Evolutionary conservation across 2,113 vertebrate genomes (phyloP), one percentile per base, ranked within the genome.

Genomic region (Planiliza haematocheilus): DNA sequence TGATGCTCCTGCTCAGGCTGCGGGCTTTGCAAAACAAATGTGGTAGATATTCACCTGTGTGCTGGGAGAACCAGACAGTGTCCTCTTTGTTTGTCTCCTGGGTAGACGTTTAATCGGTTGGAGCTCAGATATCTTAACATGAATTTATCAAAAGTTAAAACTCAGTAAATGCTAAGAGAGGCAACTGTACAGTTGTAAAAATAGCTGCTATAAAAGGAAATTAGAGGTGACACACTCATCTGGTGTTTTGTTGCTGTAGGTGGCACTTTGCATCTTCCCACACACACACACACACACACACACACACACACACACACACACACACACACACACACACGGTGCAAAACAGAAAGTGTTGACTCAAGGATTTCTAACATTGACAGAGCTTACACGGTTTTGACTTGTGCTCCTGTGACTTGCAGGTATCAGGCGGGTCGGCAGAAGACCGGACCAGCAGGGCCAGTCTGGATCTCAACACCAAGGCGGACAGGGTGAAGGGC

Each of bases 351-450:
- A 41, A 38, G 24, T 30, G 51, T 34, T 53, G 16, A 18, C 36
- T 14, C 7, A 7, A 10, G 4, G 7, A 14, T 24, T 41, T 41
- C 11, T 45, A 14, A 16, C 11, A 14, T 13, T 4, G 13, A 14
- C 16, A 30, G 21, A 34, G 20, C 10, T 12, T 7, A 14, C 38
- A 30, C 36, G 12, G 10, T 18, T 52, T 16, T 53, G 38, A 13
- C 18, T 10, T 61, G 12, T 57, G 8, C 10, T 67, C 16, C 7
- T 65, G 59, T 55, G 41, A 10, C 36, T 91, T 91, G 17, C 88
- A 99, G 98, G 96, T 77, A 96, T 98, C 92, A 96, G 96, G 70
- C 94, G 96, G n/a, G 95, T 99, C 89, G 97, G 97, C 90, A 93
- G 98, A 64, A 94, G 96, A 92, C 95, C 96, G 41, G 98, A 99